Evolutionary conservation across 2,113 vertebrate species (phyloP), one percentile per base, ranked within the genome.

Genomic region (Fulica atra): DNA sequence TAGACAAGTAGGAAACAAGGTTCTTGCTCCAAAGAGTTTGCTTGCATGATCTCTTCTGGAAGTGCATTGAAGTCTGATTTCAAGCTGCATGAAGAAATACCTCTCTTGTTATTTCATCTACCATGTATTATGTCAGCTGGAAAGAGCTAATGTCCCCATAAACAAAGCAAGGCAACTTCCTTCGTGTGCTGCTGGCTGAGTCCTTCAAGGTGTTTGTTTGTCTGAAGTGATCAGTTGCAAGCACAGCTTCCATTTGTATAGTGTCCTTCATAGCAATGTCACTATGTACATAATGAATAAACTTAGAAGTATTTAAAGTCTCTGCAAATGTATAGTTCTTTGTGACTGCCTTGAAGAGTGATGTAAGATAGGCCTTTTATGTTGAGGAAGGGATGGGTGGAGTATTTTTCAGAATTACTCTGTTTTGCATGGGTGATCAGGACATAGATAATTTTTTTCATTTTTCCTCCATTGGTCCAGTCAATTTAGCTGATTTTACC

Each of bases 221-320:
- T 83, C 85, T 76, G 42, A 91, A 92, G 64, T 25, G 68, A 95
- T 93, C 38, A 16, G 40, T 61, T 88, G 53, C 72, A 95, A 85
- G 73, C 44, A 40, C 40, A 78, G 82, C 44, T 94, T 92, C 82
- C 92, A 54, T 94, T 95, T 88, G 50, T 71, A 29, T 26, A 65
- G 25, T 6, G 72, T 81, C 89, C 88, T 92, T 96, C 76, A 66
- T 16, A 63, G 48, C 89, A 95, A 88, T 95, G 91, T 89, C 82
- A 61, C 28, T 71, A n/a, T 44, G 56, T 73, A 59, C 20, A 13
- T 88, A 74, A 80, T 87, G 42, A 81, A 72, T 71, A 33, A 72
- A 44, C 31, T 94, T 86, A 50, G 26, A 83, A 83, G 14, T 63
- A 71, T 74, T 92, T 93, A 74, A 86, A 88, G 38, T 42, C 29